These are phyloP conservation scores for Apostichopus parvimensis DNA, from an alignment of 35 echinoderm and acorn worm genomes.

Conservation along the genomic window DNA sequence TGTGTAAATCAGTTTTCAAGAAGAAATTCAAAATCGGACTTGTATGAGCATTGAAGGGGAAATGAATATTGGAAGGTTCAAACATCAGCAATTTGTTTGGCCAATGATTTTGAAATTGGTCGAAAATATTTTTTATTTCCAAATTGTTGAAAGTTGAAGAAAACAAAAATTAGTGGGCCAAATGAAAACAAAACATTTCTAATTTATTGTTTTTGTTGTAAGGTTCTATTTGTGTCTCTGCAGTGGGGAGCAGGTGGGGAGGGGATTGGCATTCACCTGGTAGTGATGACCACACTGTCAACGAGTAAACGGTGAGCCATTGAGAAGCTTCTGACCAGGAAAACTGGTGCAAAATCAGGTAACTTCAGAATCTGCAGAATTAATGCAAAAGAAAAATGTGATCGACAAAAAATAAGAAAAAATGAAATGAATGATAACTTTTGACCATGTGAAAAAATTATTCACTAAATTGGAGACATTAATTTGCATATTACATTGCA, in stretches of 20 bases:
- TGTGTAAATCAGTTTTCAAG: no score
- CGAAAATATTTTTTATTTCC: no score
- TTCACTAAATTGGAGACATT: no score
- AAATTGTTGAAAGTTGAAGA: no score
- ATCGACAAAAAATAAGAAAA: background rate
- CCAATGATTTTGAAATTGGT: no score
- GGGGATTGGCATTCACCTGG: background rate
- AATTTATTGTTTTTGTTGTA: background rate
- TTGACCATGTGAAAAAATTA: background rate
- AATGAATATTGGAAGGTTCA: no score
- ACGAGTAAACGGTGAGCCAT: slow-evolving; percentile 88
- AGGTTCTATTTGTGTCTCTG: no score
- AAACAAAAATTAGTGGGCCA: background rate
- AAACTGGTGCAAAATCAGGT: slow-evolving; percentile 74
- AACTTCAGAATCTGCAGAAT: slow-evolving; percentile 74
- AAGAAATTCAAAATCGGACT: no score
- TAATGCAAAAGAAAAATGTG: background rate
- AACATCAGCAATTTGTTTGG: no score
- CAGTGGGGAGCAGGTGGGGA: no score
- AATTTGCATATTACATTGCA: no score
- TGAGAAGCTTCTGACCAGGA: slow-evolving; percentile 87
- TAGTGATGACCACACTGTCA: slow-evolving; percentile 65
- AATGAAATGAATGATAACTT: background rate
- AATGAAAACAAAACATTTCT: background rate
- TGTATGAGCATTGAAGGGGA: no score